Base-by-base conservation (phyloP, 2,113 vertebrate genomes). In the Xiphophorus couchianus region DNA sequence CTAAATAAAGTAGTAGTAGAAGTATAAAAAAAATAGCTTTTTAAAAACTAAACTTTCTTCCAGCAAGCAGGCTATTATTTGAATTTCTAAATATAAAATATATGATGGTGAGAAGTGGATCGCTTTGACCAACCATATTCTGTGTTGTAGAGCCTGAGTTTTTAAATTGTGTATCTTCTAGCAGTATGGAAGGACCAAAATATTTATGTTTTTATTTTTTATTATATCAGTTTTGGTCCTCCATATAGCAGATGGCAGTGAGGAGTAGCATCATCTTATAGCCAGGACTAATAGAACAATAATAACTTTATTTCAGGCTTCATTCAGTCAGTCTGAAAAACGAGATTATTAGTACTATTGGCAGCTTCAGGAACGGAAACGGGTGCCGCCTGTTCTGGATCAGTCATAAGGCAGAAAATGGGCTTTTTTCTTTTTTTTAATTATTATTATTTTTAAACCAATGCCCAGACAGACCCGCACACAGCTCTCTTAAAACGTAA, bases 361-460 rank as follows among this genome's bases (percentile, higher is more conserved):
- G 80, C 82, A 62, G 64, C 28, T 22, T 66, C 73, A 64, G 44
- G 61, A 72, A 74, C 66, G 66, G 62, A 73, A 75, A 82, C 70
- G 62, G 69, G 62, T 83, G 30, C 72, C 62, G 80, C 15, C 70
- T 66, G 64, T 68, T 58, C 76, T 77, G 76, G 67, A 70, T 84
- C 44, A 64, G 66, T 70, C 73, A 70, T 71, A 33, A 77, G 76
- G 62, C 69, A 86, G 66, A 85, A 85, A 83, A 83, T 79, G 79
- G 77, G 65, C 71, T 58, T 58, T 14, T 42, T 42, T 42, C 1
- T 39, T 7, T 39, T 12, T 15, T 42, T 19, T 85, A 1, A 28
- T 28, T 28, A 28, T 28, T 28, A 28, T 28, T 28, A 28, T 90
- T 85, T 86, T 84, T 82, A 84, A 77, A 82, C 87, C 80, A 69